phyloP scores from a whole-genome alignment of 2,888 invertebrate species.

The Aromia moschata region DNA sequence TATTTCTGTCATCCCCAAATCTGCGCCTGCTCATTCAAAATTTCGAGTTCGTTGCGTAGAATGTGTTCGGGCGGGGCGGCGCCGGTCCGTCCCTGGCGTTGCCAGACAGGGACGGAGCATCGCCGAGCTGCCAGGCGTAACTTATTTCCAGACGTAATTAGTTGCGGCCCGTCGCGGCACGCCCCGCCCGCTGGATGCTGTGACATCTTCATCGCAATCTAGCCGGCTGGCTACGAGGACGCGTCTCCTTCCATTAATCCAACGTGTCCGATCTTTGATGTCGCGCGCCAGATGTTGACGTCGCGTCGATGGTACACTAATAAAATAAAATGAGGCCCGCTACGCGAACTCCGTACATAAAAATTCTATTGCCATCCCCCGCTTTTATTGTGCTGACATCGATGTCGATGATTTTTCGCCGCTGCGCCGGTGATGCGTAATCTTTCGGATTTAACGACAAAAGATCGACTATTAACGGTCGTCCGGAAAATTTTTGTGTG shows the following conservation, averaged over 20 bases:
- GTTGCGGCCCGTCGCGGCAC: constrained; percentile 53
- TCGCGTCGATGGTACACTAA: constrained; percentile 26
- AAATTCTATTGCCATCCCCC: neutral
- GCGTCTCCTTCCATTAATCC: constrained; percentile 54
- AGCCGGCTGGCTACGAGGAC: constrained; percentile 18
- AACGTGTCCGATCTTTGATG: constrained; percentile 53
- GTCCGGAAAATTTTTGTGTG: no score
- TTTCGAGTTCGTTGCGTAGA: no score
- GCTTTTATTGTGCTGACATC: neutral
- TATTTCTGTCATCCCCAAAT: no score
- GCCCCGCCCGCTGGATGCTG: constrained; percentile 50
- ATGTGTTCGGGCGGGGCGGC: no score
- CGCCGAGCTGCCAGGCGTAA: constrained; percentile 42
- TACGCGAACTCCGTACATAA: constrained; percentile 10
- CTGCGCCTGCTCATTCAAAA: no score
- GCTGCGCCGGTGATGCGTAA: no score
- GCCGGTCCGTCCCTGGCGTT: neutral
- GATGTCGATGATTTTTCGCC: neutral
- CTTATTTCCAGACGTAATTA: constrained; percentile 61
- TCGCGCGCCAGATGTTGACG: constrained; percentile 50
- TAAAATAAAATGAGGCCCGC: constrained; percentile 24
- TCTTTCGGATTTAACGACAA: no score
- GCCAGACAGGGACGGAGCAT: constrained; percentile 23
- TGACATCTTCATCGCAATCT: constrained; percentile 57
- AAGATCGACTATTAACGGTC: no score